phyloP scores from a whole-genome alignment of 2,888 invertebrate genomes.

The Hipparchia semele region DNA sequence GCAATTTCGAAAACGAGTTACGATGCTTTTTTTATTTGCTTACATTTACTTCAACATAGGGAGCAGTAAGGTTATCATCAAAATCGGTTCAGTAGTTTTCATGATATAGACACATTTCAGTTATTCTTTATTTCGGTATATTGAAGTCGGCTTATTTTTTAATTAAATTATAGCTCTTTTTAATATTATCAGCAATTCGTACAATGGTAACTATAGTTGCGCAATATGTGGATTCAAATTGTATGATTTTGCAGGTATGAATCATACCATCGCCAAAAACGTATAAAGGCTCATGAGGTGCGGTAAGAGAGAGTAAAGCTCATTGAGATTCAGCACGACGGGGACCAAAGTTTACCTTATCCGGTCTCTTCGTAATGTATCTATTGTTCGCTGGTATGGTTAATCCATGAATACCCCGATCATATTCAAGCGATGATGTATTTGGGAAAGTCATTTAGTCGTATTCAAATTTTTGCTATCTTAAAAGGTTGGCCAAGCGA shows the following conservation, averaged over 20 bases:
- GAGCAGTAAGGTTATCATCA: too few species aligned
- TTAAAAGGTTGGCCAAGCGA: not conserved
- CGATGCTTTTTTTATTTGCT: too few species aligned
- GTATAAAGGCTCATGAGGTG: slow-evolving; percentile 58
- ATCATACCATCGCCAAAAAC: slow-evolving; percentile 58
- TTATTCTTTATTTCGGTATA: too few species aligned
- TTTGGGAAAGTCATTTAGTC: not conserved
- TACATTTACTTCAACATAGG: too few species aligned
- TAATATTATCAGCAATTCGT: too few species aligned
- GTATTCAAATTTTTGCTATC: not conserved
- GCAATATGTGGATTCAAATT: slow-evolving; percentile 52
- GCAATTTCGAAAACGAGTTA: too few species aligned
- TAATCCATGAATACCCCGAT: slow-evolving; percentile 54
- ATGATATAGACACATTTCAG: too few species aligned
- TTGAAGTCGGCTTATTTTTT: too few species aligned
- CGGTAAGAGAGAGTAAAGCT: slow-evolving; percentile 52
- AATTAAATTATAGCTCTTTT: too few species aligned
- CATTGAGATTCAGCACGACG: slow-evolving; percentile 75
- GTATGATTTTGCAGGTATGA: slow-evolving; percentile 60
- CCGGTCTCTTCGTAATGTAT: slow-evolving; percentile 73
- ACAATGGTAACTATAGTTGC: slow-evolving; percentile 1
- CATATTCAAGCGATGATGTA: slow-evolving; percentile 14
- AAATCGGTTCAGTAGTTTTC: too few species aligned
- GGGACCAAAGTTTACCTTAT: slow-evolving; percentile 72
- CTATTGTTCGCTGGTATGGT: slow-evolving; percentile 73